Base-by-base conservation (phyloP, 2,113 vertebrate species). In the Carollia perspicillata region DNA sequence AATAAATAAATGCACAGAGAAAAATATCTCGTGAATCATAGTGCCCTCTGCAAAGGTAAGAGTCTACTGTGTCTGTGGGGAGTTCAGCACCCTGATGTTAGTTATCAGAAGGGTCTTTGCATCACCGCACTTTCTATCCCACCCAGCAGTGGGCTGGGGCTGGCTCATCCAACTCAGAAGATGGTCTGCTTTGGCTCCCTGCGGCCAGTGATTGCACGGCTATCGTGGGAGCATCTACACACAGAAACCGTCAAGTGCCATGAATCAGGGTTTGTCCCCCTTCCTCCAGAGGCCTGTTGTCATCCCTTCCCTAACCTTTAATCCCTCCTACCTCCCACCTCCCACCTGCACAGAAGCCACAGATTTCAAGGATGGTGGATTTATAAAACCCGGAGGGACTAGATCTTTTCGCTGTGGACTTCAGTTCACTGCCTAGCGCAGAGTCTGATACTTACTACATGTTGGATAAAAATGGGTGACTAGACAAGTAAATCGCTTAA, bases 201-300 rank as follows among this genome's bases (percentile, higher is more conserved):
- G 13, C 0, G 8, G 53, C 47, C 28, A 13, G 12, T 7, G 37
- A 60, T 9, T 28, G 22, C 28, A 28, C 0, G 0, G 35, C 33
- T 77, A 2, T 4, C 2, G 22, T 13, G 10, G n/a, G 66, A 28
- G 5, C 4, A 53, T 66, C 9, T 65, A n/a, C 8, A 55, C 18
- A 28, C 17, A 66, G 35, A 74, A 55, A 84, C 23, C 11, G 13
- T 33, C n/a, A 33, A 47, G 2, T n/a, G 9, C 44, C 58, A 13
- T 8, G n/a, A 33, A 42, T 33, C 72, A 51, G 5, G 18, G 30
- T 12, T 40, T 10, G 12, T 4, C 1, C 6, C 20, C 6, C 8
- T 17, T 22, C 5, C 47, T 35, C 66, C 12, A 2, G 63, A 30
- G 68, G 8, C 3, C 33, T 35, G 0, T 8, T 40, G 2, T 33